Conservation (phyloP, 2,113 vertebrate genomes). For the Xerus inauris region DNA sequence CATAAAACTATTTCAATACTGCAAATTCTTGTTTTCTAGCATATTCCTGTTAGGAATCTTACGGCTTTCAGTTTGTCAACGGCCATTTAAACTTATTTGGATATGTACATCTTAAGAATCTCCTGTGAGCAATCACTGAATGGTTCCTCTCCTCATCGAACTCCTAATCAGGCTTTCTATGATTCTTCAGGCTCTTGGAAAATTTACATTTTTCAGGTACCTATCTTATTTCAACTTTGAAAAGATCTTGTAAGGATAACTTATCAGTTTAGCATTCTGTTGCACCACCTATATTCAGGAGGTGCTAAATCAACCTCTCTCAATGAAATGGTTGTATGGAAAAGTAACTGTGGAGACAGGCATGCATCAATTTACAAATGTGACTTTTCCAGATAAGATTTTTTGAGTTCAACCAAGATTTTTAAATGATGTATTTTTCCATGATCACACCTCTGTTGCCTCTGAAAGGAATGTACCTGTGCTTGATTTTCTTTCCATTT, state of each 20-base stretch:
- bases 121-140: neutral
- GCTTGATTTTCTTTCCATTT: neutral
- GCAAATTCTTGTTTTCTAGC: neutral
- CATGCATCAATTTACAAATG: neutral
- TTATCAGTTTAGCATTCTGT: neutral
- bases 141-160: neutral
- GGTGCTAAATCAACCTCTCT: neutral
- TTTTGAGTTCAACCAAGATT: neutral
- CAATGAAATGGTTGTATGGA: neutral
- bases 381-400: neutral
- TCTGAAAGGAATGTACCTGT: neutral
- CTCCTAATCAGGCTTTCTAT: neutral
- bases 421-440: neutral
- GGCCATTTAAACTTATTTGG: neutral
- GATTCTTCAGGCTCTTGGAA: neutral
- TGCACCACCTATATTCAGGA: accelerated
- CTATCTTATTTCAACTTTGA: neutral
- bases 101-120: neutral
- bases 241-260: neutral
- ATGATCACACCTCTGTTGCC: neutral
- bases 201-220: neutral
- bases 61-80: neutral
- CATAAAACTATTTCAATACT: neutral
- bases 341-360: neutral
- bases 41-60: neutral